phyloP scores from a whole-genome alignment of 1,140 invertebrate genomes.

The Caenorhabditis tropicalis region DNA sequence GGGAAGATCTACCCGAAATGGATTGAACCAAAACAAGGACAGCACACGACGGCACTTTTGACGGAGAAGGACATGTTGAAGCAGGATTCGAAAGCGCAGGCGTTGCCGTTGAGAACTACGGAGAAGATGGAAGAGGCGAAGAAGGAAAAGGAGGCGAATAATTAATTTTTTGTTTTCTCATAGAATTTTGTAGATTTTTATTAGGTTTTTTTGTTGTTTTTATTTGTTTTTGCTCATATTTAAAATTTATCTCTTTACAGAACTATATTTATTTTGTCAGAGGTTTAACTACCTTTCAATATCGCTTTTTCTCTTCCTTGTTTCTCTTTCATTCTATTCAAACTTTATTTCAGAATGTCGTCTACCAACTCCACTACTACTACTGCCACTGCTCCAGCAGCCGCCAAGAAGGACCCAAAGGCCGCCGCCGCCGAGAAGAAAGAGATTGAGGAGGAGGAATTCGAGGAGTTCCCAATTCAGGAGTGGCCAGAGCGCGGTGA shows the following conservation, averaged over 20 bases:
- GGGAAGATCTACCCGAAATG: constrained; percentile 75
- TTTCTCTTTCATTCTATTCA: background rate
- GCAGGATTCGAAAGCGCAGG: background rate
- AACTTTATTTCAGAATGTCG: constrained; percentile 2
- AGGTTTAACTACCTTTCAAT: background rate
- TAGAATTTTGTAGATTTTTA: constrained; percentile 36
- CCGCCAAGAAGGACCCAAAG: constrained; percentile 47
- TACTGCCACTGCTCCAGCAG: background rate
- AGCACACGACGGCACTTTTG: background rate
- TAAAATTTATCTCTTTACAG: no score
- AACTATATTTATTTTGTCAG: no score
- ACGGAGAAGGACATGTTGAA: background rate
- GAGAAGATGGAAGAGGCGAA: constrained; percentile 34
- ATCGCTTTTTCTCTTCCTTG: no score
- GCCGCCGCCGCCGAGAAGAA: constrained; percentile 68
- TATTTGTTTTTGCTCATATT: background rate
- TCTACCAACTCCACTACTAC: background rate
- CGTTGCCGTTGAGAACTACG: background rate
- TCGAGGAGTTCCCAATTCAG: constrained; percentile 96
- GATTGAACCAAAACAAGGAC: constrained; percentile 59
- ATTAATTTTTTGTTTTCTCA: background rate
- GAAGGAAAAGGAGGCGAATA: background rate
- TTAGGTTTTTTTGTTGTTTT: background rate
- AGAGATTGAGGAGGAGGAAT: constrained; percentile 95
- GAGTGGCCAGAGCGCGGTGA: constrained; percentile 83